Percentiles rank a stretch among this genome's conserved stretches.
Conservation (phyloP, 2,888 invertebrate species). For the Barypeithes pellucidus region DNA sequence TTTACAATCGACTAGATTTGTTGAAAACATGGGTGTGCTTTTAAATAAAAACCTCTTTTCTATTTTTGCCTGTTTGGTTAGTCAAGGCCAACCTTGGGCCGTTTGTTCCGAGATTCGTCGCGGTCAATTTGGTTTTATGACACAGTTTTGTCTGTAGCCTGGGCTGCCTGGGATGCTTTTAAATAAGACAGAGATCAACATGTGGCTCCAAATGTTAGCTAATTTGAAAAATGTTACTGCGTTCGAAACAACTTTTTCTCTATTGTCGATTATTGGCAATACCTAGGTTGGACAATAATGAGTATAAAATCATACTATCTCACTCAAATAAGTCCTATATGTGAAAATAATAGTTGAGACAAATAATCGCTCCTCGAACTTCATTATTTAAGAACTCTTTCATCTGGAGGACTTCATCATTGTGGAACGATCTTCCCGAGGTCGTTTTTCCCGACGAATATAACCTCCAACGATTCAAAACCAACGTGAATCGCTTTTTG, state of each 20-base stretch:
- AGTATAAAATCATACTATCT: too few species aligned
- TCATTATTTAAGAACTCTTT: too few species aligned
- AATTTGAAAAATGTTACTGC: conserved; percentile 7
- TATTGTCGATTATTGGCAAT: neutral
- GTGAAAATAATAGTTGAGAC: too few species aligned
- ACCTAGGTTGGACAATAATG: too few species aligned
- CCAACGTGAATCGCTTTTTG: too few species aligned
- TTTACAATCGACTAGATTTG: conserved; percentile 42
- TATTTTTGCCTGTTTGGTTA: conserved; percentile 44
- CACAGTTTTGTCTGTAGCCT: conserved; percentile 43
- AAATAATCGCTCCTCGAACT: too few species aligned
- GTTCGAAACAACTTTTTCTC: neutral
- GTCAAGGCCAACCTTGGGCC: conserved; percentile 49
- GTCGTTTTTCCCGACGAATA: too few species aligned
- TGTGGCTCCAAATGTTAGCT: neutral
- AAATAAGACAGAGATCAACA: conserved; percentile 7
- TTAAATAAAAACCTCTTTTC: conserved; percentile 42
- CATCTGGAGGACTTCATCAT: too few species aligned
- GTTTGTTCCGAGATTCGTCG: conserved; percentile 41
- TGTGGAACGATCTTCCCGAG: too few species aligned
- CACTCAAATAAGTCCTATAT: too few species aligned
- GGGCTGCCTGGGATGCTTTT: conserved; percentile 8
- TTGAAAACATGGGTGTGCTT: conserved; percentile 42
- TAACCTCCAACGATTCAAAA: too few species aligned
- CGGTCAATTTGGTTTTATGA: conserved; percentile 52